phyloP scores from a whole-genome alignment of 2,888 invertebrate genomes.

The Calliphora vomitoria region DNA sequence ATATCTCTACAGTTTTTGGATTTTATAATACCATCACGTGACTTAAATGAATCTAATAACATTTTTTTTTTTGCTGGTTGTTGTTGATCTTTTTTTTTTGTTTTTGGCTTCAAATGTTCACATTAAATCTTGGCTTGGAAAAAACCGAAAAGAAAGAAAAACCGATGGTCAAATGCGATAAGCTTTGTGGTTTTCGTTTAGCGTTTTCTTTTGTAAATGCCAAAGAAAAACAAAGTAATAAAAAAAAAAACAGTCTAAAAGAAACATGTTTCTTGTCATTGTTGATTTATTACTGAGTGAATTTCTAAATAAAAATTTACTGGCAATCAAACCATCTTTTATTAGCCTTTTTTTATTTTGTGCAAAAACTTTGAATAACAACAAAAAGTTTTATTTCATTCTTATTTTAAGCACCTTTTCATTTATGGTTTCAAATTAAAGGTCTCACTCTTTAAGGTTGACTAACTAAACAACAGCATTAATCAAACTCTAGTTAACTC shows the following conservation, averaged over 20 bases:
- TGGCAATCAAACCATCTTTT: conserved; percentile 12
- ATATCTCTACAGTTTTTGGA: background rate
- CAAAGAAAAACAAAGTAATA: conserved; percentile 3
- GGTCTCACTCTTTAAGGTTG: too few relatives aligned
- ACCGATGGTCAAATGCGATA: conserved; percentile 43
- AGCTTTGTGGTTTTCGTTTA: background rate
- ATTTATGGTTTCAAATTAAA: background rate
- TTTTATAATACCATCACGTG: conserved; percentile 26
- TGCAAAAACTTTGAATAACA: background rate
- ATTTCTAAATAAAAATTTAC: conserved; percentile 18
- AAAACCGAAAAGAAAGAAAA: conserved; percentile 12
- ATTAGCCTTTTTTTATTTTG: background rate
- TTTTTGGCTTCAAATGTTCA: background rate
- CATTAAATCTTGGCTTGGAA: background rate
- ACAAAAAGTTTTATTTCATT: background rate
- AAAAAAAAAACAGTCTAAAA: conserved; percentile 1
- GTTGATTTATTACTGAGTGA: conserved; percentile 58
- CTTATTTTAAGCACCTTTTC: background rate
- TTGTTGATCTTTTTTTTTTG: background rate
- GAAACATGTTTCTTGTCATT: conserved; percentile 64
- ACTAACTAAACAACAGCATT: background rate
- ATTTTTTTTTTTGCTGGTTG: background rate
- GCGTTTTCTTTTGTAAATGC: background rate
- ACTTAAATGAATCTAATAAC: conserved; percentile 18
- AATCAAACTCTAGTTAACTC: background rate